Evolutionary conservation across 53 echinoderm and acorn worm genomes (phyloP).

Genomic region (Actinopyga echinites): DNA sequence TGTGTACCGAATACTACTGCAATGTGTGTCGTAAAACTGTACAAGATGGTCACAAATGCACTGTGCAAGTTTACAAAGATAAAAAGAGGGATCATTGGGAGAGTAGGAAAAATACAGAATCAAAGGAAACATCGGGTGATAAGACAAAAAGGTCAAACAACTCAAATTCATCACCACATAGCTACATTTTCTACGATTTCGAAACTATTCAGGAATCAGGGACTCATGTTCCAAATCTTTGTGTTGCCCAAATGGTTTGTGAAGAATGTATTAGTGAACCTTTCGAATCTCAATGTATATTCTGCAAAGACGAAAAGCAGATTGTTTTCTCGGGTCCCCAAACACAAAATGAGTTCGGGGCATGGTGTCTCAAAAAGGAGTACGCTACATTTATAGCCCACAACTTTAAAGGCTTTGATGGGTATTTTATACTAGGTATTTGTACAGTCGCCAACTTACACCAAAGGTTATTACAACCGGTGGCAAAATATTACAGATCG

Average conservation of each 20-base stretch:
- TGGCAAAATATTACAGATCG: constrained; percentile 21
- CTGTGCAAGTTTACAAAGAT: background rate
- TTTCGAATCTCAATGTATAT: background rate
- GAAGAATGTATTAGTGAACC: background rate
- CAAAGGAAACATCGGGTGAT: background rate
- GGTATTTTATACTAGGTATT: constrained; percentile 42
- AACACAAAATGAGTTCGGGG: background rate
- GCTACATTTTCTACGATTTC: constrained; percentile 2
- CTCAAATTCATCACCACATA: background rate
- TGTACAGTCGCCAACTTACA: background rate
- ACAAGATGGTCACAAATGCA: too few species aligned
- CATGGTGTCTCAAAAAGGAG: background rate
- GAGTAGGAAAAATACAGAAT: background rate
- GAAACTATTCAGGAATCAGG: constrained; percentile 41
- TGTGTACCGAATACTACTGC: background rate
- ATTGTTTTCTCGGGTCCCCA: background rate
- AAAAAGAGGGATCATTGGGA: background rate
- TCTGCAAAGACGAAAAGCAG: constrained; percentile 7
- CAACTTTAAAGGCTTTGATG: constrained; percentile 53
- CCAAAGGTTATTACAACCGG: constrained; percentile 42
- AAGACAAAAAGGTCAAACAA: background rate
- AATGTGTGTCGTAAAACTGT: background rate
- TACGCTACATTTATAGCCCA: constrained; percentile 36
- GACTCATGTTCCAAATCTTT: constrained; percentile 38
- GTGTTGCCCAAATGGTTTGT: constrained; percentile 51